Base-by-base conservation (phyloP, 2,888 invertebrate genomes). In the Amphimallon solstitiale region DNA sequence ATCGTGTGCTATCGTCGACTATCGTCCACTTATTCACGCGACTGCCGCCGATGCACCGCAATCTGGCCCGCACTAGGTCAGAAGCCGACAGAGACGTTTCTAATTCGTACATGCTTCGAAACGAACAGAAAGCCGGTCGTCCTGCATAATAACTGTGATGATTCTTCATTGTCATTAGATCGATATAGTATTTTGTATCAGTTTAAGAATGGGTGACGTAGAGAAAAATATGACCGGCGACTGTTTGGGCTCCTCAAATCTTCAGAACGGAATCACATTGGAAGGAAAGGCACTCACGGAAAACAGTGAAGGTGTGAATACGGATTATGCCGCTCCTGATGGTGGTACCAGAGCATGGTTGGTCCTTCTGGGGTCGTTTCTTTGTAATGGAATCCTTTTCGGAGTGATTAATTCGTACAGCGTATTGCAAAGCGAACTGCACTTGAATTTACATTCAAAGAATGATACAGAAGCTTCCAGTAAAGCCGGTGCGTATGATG, bases 321-420 rank as follows among this genome's bases (percentile, higher is more conserved):
- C 35, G 12, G 78, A 75, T 51, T 84, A 82, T 23, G 88, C 88
- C 17, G 90, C 91, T 0, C 90, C 91, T 0, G 92, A 95, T 82
- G 93, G 94, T 9, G 93, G 93, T 0, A 72, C 87, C 10, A 86
- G 92, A 75, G 95, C 94, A 0, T 94, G 92, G 89, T 82, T 90
- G 67, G 90, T 96, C 12, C 88, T 95, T 86, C 75, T 94, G 43
- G 93, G 90, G 45, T 94, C 95, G 66, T 94, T 96, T 81, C 84
- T 94, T 66, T 92, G 92, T 76, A 96, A 97, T 82, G 96, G 96
- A 4, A 89, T 95, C 56, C 85, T 97, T 59, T 95, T 96, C 81
- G 94, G 96, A 49, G 89, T 94, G 46, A 94, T 97, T 77, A 97
- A 97, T 84, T 92, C 92, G 0, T 95, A 92, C 79, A 92, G 95